Percentiles rank a stretch among this genome's conserved stretches.
phyloP scores from a whole-genome alignment of 1,140 invertebrate species.

The Babylonia areolata region DNA sequence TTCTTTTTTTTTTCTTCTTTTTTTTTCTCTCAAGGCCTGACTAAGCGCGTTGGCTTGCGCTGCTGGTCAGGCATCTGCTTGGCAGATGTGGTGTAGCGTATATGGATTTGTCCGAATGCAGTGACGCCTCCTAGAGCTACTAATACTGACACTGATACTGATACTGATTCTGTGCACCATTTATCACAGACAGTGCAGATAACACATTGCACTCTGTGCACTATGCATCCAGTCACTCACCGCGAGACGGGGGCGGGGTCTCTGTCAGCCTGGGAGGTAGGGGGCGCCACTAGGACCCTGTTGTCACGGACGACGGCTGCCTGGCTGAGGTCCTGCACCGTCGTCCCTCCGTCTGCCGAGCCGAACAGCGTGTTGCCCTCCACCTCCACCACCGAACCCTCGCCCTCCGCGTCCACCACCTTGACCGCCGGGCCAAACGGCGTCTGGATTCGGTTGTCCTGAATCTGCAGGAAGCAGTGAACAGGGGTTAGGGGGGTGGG shows the following conservation, averaged over 20 bases:
- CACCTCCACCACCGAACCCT: slow-evolving; percentile 33
- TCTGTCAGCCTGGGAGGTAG: not conserved
- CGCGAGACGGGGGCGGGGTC: not conserved
- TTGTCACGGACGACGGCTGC: slow-evolving; percentile 31
- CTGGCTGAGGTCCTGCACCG: slow-evolving; percentile 31
- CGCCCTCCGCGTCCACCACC: slow-evolving; percentile 1
- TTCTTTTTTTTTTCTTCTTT: too few species aligned
- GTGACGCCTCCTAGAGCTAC: too few species aligned
- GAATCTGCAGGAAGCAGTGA: slow-evolving; percentile 38
- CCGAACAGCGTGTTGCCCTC: slow-evolving; percentile 43
- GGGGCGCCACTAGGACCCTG: not conserved
- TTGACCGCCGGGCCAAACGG: slow-evolving; percentile 27
- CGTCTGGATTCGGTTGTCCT: slow-evolving; percentile 49
- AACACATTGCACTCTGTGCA: too few species aligned
- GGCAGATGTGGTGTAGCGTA: too few species aligned
- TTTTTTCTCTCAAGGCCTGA: too few species aligned
- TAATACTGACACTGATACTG: too few species aligned
- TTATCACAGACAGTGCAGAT: too few species aligned
- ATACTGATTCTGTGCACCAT: too few species aligned
- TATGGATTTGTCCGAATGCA: too few species aligned
- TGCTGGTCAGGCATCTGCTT: too few species aligned
- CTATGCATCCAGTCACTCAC: too few species aligned
- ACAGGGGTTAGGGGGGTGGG: not conserved
- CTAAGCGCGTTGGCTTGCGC: too few species aligned
- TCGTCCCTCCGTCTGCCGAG: not conserved